Conservation (phyloP, 1,140 invertebrate genomes). For the Drosophila micromelanica region DNA sequence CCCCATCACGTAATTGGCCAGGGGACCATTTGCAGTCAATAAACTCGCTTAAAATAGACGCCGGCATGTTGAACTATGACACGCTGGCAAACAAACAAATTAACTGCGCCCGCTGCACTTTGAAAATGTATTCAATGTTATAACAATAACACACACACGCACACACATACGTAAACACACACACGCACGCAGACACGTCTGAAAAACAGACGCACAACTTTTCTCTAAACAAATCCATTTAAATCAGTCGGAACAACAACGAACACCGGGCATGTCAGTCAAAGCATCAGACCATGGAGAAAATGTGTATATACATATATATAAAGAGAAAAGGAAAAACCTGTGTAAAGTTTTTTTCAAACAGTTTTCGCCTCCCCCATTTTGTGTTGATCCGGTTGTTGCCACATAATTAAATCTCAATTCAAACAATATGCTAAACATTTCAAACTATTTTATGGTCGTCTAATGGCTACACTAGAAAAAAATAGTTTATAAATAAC, state of each 20-base stretch:
- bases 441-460: conserved; percentile 69
- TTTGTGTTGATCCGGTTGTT: conserved; percentile 55
- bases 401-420: conserved; percentile 81
- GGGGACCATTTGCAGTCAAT: conserved; percentile 63
- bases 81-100: conserved; percentile 75
- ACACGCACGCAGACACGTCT: conserved; percentile 1
- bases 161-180: neutral
- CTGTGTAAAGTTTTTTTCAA: conserved; percentile 36
- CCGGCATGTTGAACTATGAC: conserved; percentile 69
- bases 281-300: conserved; percentile 10
- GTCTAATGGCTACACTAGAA: conserved; percentile 37
- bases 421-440: conserved; percentile 80
- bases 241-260: conserved; percentile 21
- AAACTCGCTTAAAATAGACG: conserved; percentile 67
- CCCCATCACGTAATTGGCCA: conserved; percentile 2
- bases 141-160: conserved; percentile 23
- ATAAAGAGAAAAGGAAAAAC: conserved; percentile 8
- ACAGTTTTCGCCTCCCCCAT: conserved; percentile 1
- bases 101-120: conserved; percentile 38
- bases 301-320: neutral
- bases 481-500: neutral
- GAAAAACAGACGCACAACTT: conserved; percentile 36
- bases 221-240: conserved; percentile 66
- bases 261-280: conserved; percentile 32
- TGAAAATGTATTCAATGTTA: conserved; percentile 33